Evolutionary conservation across 2,113 vertebrate genomes (phyloP).

Genomic region (Cebidichthys violaceus): DNA sequence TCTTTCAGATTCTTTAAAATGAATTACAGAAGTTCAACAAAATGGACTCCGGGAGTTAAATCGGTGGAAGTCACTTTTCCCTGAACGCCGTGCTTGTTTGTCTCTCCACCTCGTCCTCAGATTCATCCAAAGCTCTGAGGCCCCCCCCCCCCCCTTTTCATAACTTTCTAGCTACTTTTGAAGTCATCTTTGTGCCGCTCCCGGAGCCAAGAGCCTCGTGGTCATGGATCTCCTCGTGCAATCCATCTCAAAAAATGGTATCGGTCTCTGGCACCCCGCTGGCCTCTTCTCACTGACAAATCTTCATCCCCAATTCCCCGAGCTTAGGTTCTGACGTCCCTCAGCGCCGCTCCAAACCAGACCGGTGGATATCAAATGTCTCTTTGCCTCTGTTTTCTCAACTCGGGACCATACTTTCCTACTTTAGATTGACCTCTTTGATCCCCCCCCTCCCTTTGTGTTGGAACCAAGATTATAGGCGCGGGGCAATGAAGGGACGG

Average conservation of each 20-base stretch:
- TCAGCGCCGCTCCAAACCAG: slow-evolving; percentile 49
- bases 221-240: slow-evolving; percentile 59
- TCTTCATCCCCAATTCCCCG: slow-evolving; percentile 79
- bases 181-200: slow-evolving; percentile 55
- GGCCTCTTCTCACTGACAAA: slow-evolving; percentile 68
- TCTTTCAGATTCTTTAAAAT: not conserved
- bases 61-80: slow-evolving; percentile 21
- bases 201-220: slow-evolving; percentile 65
- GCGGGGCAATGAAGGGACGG: slow-evolving; percentile 48
- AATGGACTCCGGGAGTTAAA: not conserved
- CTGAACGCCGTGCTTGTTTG: not conserved
- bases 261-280: slow-evolving; percentile 72
- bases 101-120: slow-evolving; percentile 20
- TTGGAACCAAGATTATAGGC: slow-evolving; percentile 76
- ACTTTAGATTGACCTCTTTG: slow-evolving; percentile 84
- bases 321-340: slow-evolving; percentile 74
- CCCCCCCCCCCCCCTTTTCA: slow-evolving; percentile 35
- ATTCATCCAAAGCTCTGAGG: slow-evolving; percentile 55
- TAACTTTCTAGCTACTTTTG: slow-evolving; percentile 68
- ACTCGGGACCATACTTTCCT: slow-evolving; percentile 73
- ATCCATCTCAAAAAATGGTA: slow-evolving; percentile 73
- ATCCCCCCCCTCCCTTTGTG: slow-evolving; percentile 74
- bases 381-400: slow-evolving; percentile 59
- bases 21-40: slow-evolving; percentile 1
- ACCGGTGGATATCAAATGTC: slow-evolving; percentile 56